These are phyloP conservation scores for Melanerpes formicivorus DNA, from an alignment of 2,113 vertebrate species.

Conservation along the genomic window DNA sequence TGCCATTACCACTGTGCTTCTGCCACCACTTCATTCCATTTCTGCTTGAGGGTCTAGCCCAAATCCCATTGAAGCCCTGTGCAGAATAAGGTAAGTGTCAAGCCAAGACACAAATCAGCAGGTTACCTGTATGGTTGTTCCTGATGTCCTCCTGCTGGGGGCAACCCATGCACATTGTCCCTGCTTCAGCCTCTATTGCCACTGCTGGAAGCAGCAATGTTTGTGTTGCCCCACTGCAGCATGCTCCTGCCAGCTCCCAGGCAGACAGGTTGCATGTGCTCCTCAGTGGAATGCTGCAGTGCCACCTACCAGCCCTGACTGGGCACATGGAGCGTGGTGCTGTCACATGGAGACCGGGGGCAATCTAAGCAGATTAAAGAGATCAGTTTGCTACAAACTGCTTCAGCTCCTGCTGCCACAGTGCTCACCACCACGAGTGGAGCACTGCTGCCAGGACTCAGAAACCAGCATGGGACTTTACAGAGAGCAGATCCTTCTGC, in stretches of 20 bases:
- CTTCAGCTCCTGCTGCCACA: neutral
- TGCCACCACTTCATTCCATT: neutral
- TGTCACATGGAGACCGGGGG: neutral
- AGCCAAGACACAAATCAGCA: neutral
- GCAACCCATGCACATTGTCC: neutral
- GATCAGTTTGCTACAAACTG: neutral
- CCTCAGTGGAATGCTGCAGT: neutral
- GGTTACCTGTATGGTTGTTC: neutral
- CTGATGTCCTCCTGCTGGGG: neutral
- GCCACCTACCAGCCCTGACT: neutral
- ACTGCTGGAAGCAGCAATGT: neutral
- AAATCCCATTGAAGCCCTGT: rapidly evolving
- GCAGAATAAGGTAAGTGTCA: neutral
- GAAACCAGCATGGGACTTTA: neutral
- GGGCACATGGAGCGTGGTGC: rapidly evolving
- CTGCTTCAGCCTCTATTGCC: neutral
- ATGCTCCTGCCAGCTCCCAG: neutral
- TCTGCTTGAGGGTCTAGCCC: neutral
- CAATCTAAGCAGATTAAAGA: neutral
- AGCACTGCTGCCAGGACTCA: rapidly evolving
- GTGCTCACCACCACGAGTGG: rapidly evolving
- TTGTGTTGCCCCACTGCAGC: rapidly evolving
- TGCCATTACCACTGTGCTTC: neutral
- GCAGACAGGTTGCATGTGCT: neutral
- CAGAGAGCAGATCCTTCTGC: neutral